These are phyloP conservation scores for Yasuhikotakia modesta DNA, from an alignment of 2,797 vertebrate species.

Conservation along the genomic window DNA sequence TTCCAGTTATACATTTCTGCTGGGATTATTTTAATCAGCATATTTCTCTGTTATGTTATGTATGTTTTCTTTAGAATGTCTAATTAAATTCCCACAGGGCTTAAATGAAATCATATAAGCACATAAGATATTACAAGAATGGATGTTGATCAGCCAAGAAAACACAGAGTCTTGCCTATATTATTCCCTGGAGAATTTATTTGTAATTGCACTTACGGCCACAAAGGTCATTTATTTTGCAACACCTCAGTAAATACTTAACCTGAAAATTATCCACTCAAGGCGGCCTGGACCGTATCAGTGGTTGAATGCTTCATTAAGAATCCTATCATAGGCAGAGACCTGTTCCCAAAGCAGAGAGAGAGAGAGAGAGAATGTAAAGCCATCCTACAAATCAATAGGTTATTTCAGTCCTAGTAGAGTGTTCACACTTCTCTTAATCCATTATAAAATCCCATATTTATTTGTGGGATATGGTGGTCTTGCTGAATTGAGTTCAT, in stretches of 20 bases:
- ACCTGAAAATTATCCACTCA: conserved; percentile 68
- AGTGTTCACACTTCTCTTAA: conserved; percentile 55
- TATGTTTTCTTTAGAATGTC: not conserved
- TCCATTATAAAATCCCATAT: conserved; percentile 50
- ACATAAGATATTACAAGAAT: not conserved
- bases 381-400: conserved; percentile 69
- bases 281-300: conserved; percentile 33
- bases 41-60: not conserved
- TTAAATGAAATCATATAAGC: not conserved
- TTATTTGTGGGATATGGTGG: conserved; percentile 47
- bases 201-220: conserved; percentile 76
- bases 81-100: not conserved
- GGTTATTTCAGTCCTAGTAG: conserved; percentile 67
- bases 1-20: not conserved
- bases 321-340: conserved; percentile 51
- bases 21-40: not conserved
- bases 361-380: conserved; percentile 64
- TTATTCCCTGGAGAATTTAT: conserved; percentile 46
- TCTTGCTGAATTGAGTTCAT: conserved; percentile 47
- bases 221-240: conserved; percentile 77
- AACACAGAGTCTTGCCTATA: conserved; percentile 13
- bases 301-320: conserved; percentile 63
- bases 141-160: conserved; percentile 18
- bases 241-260: conserved; percentile 73
- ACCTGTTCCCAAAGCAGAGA: conserved; percentile 57